Percentiles rank a stretch among this genome's conserved stretches.
These are phyloP conservation scores for Meriones psammophilus DNA, from an alignment of 2,797 vertebrate species.

Conservation along the genomic window DNA sequence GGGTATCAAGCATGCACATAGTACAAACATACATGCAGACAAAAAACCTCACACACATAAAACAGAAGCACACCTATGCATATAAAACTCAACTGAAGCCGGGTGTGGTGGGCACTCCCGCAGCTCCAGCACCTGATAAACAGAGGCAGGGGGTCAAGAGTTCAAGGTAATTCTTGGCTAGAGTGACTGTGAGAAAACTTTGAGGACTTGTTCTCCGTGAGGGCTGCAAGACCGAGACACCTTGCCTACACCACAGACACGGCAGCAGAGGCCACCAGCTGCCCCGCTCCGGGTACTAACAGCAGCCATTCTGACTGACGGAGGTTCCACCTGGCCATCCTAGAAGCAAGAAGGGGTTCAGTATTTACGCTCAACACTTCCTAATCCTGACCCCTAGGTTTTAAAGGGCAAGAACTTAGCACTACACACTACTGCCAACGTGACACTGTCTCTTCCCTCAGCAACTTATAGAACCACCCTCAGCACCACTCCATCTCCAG, in stretches of 20 bases:
- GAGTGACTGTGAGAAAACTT: background rate
- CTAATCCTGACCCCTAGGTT: background rate
- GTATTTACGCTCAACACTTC: background rate
- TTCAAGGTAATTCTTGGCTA: background rate
- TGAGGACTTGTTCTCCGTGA: background rate
- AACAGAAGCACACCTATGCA: background rate
- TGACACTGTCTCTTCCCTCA: background rate
- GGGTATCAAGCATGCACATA: background rate
- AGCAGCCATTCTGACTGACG: background rate
- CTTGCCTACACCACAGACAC: background rate
- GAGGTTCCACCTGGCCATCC: background rate
- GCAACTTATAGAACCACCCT: background rate
- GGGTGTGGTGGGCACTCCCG: too few relatives aligned
- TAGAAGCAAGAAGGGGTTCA: background rate
- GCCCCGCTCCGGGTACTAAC: background rate
- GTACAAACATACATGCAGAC: background rate
- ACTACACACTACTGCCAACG: background rate
- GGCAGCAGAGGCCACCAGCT: background rate
- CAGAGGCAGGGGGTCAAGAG: too few relatives aligned
- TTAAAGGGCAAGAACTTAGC: constrained; percentile 14
- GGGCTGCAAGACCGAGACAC: background rate
- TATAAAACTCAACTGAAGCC: constrained; percentile 10
- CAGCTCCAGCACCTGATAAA: background rate
- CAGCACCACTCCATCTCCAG: background rate
- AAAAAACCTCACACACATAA: background rate